phyloP scores from a whole-genome alignment of 2,888 invertebrate genomes.

The Torymus texanus region DNA sequence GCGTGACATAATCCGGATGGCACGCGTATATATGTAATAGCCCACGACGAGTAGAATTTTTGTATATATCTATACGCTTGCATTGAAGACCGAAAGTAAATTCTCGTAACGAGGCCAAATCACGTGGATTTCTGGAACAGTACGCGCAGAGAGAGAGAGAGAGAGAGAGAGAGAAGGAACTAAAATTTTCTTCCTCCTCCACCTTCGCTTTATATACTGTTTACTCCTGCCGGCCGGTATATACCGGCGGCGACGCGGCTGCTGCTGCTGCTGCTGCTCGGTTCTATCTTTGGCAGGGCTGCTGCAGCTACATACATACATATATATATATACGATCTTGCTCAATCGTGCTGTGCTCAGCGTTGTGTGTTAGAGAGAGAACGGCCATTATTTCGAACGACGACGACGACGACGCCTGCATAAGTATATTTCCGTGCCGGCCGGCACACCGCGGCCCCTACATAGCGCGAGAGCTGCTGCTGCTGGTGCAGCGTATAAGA shows the following conservation, averaged over 20 bases:
- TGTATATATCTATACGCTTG: too few relatives aligned
- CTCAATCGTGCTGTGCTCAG: too few relatives aligned
- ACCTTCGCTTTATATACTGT: too few relatives aligned
- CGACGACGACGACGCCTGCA: constrained; percentile 21
- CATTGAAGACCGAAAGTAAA: too few relatives aligned
- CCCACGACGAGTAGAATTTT: not conserved
- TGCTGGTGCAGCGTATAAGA: too few relatives aligned
- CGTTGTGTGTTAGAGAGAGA: too few relatives aligned
- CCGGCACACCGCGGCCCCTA: constrained; percentile 52
- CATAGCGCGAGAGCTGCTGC: constrained; percentile 56
- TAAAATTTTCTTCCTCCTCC: too few relatives aligned
- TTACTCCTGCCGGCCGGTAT: constrained; percentile 1
- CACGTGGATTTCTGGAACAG: not conserved
- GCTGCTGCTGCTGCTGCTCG: constrained; percentile 52
- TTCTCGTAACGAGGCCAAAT: too few relatives aligned
- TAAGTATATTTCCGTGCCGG: constrained; percentile 65
- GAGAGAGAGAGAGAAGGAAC: not conserved
- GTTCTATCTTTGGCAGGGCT: too few relatives aligned
- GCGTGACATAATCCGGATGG: constrained; percentile 65
- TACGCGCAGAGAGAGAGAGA: too few relatives aligned
- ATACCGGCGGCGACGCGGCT: not conserved
- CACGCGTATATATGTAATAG: constrained; percentile 1
- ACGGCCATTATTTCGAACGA: constrained; percentile 64
- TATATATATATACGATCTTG: too few relatives aligned
- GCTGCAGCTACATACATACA: too few relatives aligned